Evolutionary conservation across 2,797 vertebrate species (phyloP).

Genomic region (Nyctibius grandis): DNA sequence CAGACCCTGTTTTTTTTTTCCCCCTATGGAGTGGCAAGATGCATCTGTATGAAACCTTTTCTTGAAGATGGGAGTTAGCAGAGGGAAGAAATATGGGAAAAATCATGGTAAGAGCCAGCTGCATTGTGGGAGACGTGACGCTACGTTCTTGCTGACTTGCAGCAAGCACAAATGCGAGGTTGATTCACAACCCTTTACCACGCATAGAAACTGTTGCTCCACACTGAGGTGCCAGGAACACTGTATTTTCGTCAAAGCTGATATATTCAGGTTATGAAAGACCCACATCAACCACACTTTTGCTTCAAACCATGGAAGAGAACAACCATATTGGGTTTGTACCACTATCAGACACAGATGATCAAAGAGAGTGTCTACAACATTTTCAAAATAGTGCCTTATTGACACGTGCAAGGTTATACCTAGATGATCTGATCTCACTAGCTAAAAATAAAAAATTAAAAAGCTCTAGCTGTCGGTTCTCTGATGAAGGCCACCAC

Average conservation of each 20-base stretch:
- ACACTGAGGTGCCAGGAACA: background rate
- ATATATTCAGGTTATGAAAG: background rate
- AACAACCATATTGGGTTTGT: background rate
- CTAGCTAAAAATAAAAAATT: background rate
- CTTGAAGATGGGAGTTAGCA: accelerated
- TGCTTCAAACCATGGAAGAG: background rate
- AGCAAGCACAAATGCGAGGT: background rate
- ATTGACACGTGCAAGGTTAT: background rate
- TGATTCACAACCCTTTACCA: background rate
- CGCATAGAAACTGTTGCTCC: background rate
- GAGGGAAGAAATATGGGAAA: background rate
- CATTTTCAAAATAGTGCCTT: background rate
- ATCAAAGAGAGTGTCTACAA: background rate
- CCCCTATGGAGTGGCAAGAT: background rate
- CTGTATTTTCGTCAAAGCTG: background rate
- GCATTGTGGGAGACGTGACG: background rate
- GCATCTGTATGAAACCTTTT: background rate
- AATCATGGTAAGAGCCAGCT: background rate
- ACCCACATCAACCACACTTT: background rate
- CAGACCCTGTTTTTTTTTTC: accelerated
- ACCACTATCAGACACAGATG: background rate
- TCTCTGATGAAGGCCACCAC: background rate
- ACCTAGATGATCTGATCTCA: background rate
- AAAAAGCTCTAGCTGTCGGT: background rate
- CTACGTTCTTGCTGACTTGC: accelerated